Base-by-base conservation (phyloP, 1,140 invertebrate species). In the Lordiphosa collinella region DNA sequence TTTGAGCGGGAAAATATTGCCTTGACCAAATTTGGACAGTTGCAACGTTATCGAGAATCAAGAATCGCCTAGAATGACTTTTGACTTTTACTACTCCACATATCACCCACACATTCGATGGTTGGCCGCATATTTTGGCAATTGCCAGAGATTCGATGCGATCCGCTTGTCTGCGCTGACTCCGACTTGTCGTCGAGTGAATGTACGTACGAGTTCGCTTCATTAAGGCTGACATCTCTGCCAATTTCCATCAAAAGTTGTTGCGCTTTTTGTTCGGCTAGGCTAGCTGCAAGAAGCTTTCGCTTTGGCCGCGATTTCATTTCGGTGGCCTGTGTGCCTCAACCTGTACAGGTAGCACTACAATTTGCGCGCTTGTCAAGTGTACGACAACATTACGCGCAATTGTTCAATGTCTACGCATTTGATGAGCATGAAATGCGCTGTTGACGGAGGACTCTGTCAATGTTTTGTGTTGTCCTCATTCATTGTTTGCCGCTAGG, bases 361-460 rank as follows among this genome's bases (percentile, higher is more conserved):
- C 78, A 84, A 84, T 84, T 84, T 84, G 78, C 78, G 78, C 78
- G 78, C 78, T 84, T 84, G 78, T 84, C 78, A 84, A 84, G 72
- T 84, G 78, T 84, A 84, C 79, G 78, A 84, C 78, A 84, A 84
- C 78, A 84, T 84, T 84, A 84, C 78, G 79, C 78, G 78, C 78
- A 84, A 84, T 84, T 84, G 78, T 84, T 84, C 78, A 84, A 84
- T 84, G 79, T 84, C 78, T 85, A 70, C 75, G 78, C 78, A 85
- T 84, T 84, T 84, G 78, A 84, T 84, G 78, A 75, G 78, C 78
- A 84, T 84, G 78, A 84, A 84, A 84, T 82, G 71, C 76, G 57
- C 54, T 57, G 22, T 25, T 68, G 51, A 57, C 64, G 56, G 36
- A 56, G 49, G 11, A 37, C 7, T 49, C 47, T 16, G 47, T 7